Conservation (phyloP, 2,113 vertebrate species). For the Ochotona princeps region DNA sequence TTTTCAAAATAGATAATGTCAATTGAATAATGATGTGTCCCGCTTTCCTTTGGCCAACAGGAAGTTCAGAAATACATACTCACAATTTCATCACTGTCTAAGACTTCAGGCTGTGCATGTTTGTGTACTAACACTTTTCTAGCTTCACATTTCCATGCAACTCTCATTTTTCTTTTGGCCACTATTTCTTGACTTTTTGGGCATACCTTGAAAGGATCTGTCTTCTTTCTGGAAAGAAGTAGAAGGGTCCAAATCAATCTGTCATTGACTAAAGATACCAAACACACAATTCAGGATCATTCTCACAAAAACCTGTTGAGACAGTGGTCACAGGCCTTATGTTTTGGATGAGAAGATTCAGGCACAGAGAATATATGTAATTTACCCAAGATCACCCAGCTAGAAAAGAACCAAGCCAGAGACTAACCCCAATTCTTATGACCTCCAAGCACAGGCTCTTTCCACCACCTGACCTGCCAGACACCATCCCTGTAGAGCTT, state of each 20-base stretch:
- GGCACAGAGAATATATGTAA: conserved; percentile 21
- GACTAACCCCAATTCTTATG: not conserved
- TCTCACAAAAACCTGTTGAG: not conserved
- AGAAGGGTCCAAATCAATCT: not conserved
- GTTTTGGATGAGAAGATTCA: not conserved
- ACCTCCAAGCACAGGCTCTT: not conserved
- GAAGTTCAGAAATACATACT: not conserved
- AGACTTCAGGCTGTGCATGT: not conserved
- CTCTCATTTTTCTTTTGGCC: not conserved
- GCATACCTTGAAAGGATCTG: not conserved
- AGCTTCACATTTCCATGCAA: not conserved
- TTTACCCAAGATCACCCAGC: not conserved
- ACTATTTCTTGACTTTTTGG: not conserved
- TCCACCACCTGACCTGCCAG: not conserved
- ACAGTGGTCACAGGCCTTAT: not conserved
- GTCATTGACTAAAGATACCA: not conserved
- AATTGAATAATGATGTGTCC: not conserved
- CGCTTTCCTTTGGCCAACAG: not conserved
- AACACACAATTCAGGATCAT: not conserved
- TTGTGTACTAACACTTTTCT: no score
- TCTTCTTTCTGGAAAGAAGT: conserved; percentile 7
- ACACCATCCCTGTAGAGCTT: not conserved
- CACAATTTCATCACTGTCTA: not conserved
- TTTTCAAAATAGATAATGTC: not conserved
- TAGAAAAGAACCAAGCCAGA: not conserved